phyloP scores from a whole-genome alignment of 2,888 invertebrate genomes.

The Halocaridina rubra region DNA sequence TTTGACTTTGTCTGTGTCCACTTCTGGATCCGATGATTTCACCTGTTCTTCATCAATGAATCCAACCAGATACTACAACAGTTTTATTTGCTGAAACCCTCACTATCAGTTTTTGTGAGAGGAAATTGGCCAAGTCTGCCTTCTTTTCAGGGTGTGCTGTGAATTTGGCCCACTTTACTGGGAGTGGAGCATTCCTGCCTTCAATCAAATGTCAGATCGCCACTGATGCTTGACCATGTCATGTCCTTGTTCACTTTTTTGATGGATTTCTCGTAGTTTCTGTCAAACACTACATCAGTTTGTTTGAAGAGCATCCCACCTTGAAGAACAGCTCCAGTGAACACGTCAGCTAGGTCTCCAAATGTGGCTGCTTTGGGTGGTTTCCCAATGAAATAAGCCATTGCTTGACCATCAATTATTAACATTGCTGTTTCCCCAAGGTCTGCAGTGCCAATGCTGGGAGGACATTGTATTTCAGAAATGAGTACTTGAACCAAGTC shows the following conservation, averaged over 20 bases:
- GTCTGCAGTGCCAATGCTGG: no score
- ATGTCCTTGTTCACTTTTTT: not conserved
- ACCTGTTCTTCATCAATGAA: not conserved
- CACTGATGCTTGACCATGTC: not conserved
- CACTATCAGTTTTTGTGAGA: not conserved
- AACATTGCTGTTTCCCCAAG: no score
- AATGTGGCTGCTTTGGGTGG: no score
- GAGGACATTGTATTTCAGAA: not conserved
- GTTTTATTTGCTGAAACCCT: not conserved
- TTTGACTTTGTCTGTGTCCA: not conserved
- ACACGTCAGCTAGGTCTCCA: not conserved
- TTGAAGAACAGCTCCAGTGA: not conserved
- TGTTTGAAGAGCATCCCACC: not conserved
- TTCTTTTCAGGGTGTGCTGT: no score
- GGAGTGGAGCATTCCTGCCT: conserved; percentile 34
- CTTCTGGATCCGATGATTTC: not conserved
- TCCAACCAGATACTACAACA: no score
- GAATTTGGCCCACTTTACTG: no score
- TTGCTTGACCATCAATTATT: no score
- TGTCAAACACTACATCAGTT: not conserved
- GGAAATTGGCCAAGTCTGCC: no score
- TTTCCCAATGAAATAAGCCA: not conserved
- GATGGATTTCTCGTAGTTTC: not conserved
- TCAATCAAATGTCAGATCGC: conserved; percentile 10
- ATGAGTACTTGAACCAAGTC: conserved; percentile 3